These are phyloP conservation scores for Meloe dianella DNA, from an alignment of 2,888 invertebrate species.

Conservation along the genomic window DNA sequence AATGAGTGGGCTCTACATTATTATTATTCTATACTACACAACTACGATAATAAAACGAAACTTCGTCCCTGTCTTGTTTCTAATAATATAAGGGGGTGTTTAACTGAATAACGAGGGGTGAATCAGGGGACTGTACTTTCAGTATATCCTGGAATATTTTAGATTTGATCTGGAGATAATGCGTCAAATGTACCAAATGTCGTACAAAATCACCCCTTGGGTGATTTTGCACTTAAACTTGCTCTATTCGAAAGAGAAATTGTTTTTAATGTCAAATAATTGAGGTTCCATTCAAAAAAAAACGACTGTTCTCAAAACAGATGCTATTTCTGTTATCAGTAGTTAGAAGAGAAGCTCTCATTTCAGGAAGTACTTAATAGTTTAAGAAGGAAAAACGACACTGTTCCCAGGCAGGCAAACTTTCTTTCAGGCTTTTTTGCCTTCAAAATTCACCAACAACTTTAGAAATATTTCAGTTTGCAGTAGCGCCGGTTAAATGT, in stretches of 20 bases:
- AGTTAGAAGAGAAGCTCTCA: too few species aligned
- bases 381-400: too few species aligned
- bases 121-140: not conserved
- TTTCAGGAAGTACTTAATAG: too few species aligned
- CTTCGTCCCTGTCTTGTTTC: not conserved
- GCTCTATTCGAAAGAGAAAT: not conserved
- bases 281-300: too few species aligned
- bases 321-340: too few species aligned
- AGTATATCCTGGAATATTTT: not conserved
- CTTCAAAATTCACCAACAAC: not conserved
- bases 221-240: not conserved
- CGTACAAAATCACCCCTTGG: not conserved
- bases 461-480: not conserved
- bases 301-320: too few species aligned
- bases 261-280: not conserved
- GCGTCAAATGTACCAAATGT: not conserved
- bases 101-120: slow-evolving; percentile 9
- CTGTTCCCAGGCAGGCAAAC: too few species aligned
- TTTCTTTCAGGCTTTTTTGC: not conserved
- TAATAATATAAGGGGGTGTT: slow-evolving; percentile 10
- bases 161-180: not conserved
- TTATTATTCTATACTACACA: not conserved
- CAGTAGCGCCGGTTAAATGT: not conserved
- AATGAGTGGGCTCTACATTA: not conserved
- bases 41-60: not conserved